Evolutionary conservation across 1,140 invertebrate genomes (phyloP).

Genomic region (Yoshiicerus persimilis): DNA sequence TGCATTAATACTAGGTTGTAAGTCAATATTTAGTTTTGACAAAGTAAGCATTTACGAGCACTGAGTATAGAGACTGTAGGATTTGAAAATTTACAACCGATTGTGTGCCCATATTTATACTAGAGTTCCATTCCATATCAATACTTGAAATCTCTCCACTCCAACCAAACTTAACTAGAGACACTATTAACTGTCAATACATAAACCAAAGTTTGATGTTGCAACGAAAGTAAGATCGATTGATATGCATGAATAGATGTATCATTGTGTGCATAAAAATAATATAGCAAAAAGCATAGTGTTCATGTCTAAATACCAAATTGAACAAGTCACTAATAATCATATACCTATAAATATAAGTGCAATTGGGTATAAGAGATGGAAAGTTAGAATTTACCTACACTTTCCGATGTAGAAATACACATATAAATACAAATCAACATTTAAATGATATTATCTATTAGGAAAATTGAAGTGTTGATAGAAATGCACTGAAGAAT

Average conservation of each 20-base stretch:
- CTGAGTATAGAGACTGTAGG: background rate
- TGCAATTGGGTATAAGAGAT: background rate
- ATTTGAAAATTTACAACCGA: background rate
- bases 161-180: no score
- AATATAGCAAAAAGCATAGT: background rate
- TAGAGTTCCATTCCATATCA: background rate
- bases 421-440: background rate
- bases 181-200: background rate
- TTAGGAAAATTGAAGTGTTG: background rate
- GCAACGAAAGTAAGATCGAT: background rate
- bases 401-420: no score
- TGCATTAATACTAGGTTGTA: background rate
- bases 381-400: background rate
- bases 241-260: background rate
- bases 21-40: background rate
- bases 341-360: background rate
- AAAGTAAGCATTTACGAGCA: background rate
- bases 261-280: background rate
- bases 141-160: background rate
- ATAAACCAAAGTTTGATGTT: background rate
- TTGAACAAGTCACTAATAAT: background rate
- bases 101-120: background rate
- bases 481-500: background rate
- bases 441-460: background rate
- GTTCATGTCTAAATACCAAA: background rate